Evolutionary conservation across 2,888 invertebrate species (phyloP).

Genomic region (Agonopterix alstromeriana): DNA sequence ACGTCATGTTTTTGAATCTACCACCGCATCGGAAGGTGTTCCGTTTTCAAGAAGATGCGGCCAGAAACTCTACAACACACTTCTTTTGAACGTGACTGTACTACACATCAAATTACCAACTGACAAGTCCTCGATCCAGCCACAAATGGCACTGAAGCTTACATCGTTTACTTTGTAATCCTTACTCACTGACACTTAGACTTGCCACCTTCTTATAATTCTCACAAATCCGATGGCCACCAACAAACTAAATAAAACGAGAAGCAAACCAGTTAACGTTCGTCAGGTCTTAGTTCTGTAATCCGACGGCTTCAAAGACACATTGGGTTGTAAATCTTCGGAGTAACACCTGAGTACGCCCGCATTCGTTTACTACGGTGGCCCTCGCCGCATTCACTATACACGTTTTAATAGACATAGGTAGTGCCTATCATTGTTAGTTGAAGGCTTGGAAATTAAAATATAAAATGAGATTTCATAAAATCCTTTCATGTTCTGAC

Average conservation of each 20-base stretch:
- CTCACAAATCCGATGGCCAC: neutral
- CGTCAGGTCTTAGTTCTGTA: conserved; percentile 1
- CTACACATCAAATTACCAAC: neutral
- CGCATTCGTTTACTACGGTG: too few relatives aligned
- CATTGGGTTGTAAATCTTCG: neutral
- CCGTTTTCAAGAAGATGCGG: too few relatives aligned
- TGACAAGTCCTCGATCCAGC: neutral
- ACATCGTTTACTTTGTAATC: neutral
- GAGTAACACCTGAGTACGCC: too few relatives aligned
- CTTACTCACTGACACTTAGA: neutral
- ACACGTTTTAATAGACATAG: neutral
- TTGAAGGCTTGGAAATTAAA: too few relatives aligned
- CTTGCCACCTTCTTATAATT: too few relatives aligned
- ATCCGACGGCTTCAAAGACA: neutral
- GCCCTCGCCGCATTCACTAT: neutral
- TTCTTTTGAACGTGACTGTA: too few relatives aligned
- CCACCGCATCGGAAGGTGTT: too few relatives aligned
- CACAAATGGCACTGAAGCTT: neutral
- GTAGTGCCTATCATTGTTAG: too few relatives aligned
- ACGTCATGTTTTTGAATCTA: too few relatives aligned
- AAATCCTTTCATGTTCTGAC: too few relatives aligned
- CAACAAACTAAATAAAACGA: neutral
- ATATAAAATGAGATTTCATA: too few relatives aligned
- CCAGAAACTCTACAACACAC: too few relatives aligned
- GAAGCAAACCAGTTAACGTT: conserved; percentile 1